Percentiles rank a stretch among this genome's conserved stretches.
These are phyloP conservation scores for Kryptolebias marmoratus DNA, from an alignment of 2,113 vertebrate species.

Conservation along the genomic window DNA sequence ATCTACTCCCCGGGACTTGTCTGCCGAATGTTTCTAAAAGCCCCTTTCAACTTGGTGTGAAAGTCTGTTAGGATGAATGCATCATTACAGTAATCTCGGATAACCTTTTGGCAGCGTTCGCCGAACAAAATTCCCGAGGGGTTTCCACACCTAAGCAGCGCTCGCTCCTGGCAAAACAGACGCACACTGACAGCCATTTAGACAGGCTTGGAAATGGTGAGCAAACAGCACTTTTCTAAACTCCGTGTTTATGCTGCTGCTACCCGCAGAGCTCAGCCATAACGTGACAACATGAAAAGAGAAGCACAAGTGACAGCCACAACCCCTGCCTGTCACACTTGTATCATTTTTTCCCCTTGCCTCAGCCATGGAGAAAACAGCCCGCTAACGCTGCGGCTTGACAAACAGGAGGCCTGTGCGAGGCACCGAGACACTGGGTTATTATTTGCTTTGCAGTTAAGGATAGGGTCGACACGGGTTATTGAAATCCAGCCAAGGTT, in stretches of 20 bases:
- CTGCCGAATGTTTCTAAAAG: conserved; percentile 15
- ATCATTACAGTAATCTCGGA: conserved; percentile 42
- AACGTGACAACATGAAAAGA: conserved; percentile 75
- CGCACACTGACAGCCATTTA: conserved; percentile 66
- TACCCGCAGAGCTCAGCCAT: conserved; percentile 67
- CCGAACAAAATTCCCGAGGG: conserved; percentile 48
- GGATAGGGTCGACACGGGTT: conserved; percentile 36
- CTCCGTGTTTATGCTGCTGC: conserved; percentile 72
- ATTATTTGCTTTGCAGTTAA: conserved; percentile 57
- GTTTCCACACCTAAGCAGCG: conserved; percentile 51
- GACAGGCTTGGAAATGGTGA: conserved; percentile 68
- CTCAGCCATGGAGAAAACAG: conserved; percentile 57
- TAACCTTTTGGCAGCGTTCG: conserved; percentile 48
- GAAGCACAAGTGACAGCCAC: conserved; percentile 71
- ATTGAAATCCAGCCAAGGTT: conserved; percentile 46
- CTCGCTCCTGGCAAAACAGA: conserved; percentile 57
- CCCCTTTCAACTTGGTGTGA: conserved; percentile 12
- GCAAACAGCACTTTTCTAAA: conserved; percentile 72
- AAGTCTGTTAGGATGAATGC: conserved; percentile 29
- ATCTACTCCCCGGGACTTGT: conserved; percentile 4
- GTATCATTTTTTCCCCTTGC: conserved; percentile 41
- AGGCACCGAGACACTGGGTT: conserved; percentile 28
- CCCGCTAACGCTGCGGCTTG: conserved; percentile 49
- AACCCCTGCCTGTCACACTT: conserved; percentile 67
- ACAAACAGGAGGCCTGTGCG: conserved; percentile 43